These are phyloP conservation scores for Polyergus mexicanus DNA, from an alignment of 1,140 invertebrate genomes.

Conservation along the genomic window DNA sequence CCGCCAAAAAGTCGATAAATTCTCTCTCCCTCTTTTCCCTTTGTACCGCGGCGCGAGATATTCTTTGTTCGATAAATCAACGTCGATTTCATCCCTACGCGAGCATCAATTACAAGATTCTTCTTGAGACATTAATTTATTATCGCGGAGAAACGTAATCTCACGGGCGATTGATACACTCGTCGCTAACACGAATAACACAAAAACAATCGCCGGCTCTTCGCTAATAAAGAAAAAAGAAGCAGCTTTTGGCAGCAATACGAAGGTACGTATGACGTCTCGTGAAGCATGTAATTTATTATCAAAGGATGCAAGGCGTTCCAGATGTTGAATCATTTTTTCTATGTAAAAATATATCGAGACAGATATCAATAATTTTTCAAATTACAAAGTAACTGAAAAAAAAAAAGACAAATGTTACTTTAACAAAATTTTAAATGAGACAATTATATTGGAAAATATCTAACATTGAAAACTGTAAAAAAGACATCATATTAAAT, in stretches of 20 bases:
- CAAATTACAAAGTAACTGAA: background rate
- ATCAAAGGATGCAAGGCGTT: conserved; percentile 20
- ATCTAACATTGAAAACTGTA: background rate
- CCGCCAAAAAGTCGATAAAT: conserved; percentile 73
- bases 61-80: conserved; percentile 81
- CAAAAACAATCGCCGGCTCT: conserved; percentile 64
- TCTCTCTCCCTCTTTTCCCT: conserved; percentile 54
- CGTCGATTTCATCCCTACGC: conserved; percentile 80
- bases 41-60: conserved; percentile 50
- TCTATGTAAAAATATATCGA: background rate
- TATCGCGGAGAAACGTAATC: conserved; percentile 78
- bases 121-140: conserved; percentile 82
- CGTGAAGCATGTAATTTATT: conserved; percentile 38
- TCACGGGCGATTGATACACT: conserved; percentile 71
- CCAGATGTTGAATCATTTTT: conserved; percentile 10
- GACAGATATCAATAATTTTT: background rate
- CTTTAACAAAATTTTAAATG: background rate
- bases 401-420: background rate
- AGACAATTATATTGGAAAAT: background rate
- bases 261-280: conserved; percentile 65
- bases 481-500: background rate
- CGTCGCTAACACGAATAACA: conserved; percentile 62
- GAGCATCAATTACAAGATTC: conserved; percentile 80
- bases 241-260: conserved; percentile 73
- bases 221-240: conserved; percentile 47